phyloP scores from a whole-genome alignment of 1,140 invertebrate genomes.

The Drosophila serrata region DNA sequence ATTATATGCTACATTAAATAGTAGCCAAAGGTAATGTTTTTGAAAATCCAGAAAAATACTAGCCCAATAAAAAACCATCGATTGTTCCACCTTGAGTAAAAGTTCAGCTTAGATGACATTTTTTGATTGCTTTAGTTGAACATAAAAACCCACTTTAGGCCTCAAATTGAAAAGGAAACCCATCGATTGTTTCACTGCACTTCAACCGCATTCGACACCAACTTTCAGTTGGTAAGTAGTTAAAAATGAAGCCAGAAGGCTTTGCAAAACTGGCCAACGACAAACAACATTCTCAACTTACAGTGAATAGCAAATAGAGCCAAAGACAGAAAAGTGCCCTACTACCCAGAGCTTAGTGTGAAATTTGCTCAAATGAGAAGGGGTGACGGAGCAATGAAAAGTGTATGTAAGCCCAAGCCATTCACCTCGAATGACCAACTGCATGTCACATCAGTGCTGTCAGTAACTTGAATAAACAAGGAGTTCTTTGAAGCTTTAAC shows the following conservation, averaged over 20 bases:
- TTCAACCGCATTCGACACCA: conserved; percentile 15
- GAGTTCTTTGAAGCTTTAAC: too few species aligned
- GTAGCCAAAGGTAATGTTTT: too few species aligned
- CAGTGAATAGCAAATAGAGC: conserved; percentile 7
- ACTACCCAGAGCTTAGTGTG: conserved; percentile 58
- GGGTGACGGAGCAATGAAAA: conserved; percentile 8
- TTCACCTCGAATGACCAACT: conserved; percentile 68
- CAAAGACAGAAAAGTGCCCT: conserved; percentile 31
- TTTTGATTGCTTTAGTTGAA: background rate
- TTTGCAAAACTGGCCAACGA: conserved; percentile 16
- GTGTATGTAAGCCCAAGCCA: conserved; percentile 47
- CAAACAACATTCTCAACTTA: conserved; percentile 56
- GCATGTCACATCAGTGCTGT: conserved; percentile 23
- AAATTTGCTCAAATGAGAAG: conserved; percentile 67
- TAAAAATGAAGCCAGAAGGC: conserved; percentile 7
- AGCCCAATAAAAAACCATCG: too few species aligned
- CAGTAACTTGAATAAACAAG: background rate
- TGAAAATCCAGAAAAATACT: too few species aligned
- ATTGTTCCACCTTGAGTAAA: background rate
- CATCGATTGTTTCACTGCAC: background rate
- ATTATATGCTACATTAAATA: too few species aligned
- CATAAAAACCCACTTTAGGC: background rate
- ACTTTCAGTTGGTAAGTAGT: conserved; percentile 19
- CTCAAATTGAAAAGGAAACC: conserved; percentile 1
- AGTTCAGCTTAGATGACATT: background rate